Evolutionary conservation across 2,888 invertebrate genomes (phyloP).

Genomic region (Napeogenes inachia): DNA sequence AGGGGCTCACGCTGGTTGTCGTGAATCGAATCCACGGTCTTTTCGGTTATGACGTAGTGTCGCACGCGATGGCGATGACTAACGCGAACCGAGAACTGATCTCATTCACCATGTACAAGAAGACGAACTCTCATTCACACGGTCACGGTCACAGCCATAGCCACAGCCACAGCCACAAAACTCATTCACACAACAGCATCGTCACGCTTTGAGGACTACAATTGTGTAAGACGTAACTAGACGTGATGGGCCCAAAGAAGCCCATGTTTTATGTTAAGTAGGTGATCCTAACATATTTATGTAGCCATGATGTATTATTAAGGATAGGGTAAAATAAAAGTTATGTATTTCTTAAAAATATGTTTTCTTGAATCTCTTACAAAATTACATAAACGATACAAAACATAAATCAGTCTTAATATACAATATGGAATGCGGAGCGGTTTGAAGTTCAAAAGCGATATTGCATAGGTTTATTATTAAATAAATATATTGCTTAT

Average conservation of each 20-base stretch:
- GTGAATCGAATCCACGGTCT: conserved; percentile 68
- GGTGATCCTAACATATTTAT: conserved; percentile 13
- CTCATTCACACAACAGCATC: conserved; percentile 45
- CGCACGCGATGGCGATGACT: conserved; percentile 73
- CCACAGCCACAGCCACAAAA: conserved; percentile 39
- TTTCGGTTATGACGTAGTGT: conserved; percentile 71
- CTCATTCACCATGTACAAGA: conserved; percentile 73
- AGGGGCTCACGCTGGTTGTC: conserved; percentile 63
- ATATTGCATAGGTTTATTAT: too few relatives aligned
- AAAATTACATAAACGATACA: conserved; percentile 34
- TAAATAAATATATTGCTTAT: too few relatives aligned
- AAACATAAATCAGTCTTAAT: conserved; percentile 33
- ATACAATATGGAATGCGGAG: conserved; percentile 23
- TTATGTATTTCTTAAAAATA: conserved; percentile 17
- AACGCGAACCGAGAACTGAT: conserved; percentile 69
- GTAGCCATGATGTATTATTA: conserved; percentile 22
- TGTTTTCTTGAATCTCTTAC: conserved; percentile 27
- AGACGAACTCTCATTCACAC: conserved; percentile 48
- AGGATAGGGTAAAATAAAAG: conserved; percentile 25
- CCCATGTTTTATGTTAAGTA: conserved; percentile 11
- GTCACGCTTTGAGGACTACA: conserved; percentile 50
- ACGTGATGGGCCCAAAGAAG: conserved; percentile 3
- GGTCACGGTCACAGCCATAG: conserved; percentile 46
- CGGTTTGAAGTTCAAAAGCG: not conserved
- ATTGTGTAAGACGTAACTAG: conserved; percentile 6